Percentiles rank a stretch among this genome's conserved stretches.
Conservation (phyloP, 2,888 invertebrate species). For the Erynnis tages region DNA sequence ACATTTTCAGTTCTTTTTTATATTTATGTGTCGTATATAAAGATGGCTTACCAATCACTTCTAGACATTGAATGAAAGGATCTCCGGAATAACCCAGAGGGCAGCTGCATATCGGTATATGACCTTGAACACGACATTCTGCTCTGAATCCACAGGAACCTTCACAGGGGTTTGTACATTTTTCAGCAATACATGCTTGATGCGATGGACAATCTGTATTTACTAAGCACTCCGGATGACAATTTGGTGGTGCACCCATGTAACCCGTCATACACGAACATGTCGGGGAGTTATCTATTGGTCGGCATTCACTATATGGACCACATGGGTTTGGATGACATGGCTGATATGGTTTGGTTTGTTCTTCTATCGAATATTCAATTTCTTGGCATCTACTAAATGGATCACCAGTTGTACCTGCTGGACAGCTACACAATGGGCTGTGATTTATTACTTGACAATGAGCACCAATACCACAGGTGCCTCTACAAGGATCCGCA, state of each 20-base stretch:
- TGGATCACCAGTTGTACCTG: conserved; percentile 85
- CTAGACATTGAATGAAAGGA: conserved; percentile 88
- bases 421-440: conserved; percentile 88
- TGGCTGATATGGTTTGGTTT: conserved; percentile 72
- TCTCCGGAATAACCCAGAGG: conserved; percentile 87
- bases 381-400: conserved; percentile 79
- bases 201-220: conserved; percentile 90
- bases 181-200: conserved; percentile 90
- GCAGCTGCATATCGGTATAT: conserved; percentile 91
- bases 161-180: conserved; percentile 90
- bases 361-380: conserved; percentile 42
- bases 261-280: conserved; percentile 89
- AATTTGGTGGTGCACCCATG: conserved; percentile 89
- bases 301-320: conserved; percentile 89
- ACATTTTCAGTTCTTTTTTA: neutral
- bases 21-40: conserved; percentile 3
- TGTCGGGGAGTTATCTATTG: conserved; percentile 85
- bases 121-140: conserved; percentile 89
- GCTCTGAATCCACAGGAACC: conserved; percentile 90
- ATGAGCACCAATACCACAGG: conserved; percentile 86
- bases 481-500: conserved; percentile 88
- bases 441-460: conserved; percentile 91
- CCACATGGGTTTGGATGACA: conserved; percentile 91
- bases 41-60: conserved; percentile 62
- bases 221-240: conserved; percentile 91